A percentile compares a stretch with the other conserved stretches of the same genome.
phyloP scores from a whole-genome alignment of 2,113 vertebrate species.

The Corythornis vintsioides region DNA sequence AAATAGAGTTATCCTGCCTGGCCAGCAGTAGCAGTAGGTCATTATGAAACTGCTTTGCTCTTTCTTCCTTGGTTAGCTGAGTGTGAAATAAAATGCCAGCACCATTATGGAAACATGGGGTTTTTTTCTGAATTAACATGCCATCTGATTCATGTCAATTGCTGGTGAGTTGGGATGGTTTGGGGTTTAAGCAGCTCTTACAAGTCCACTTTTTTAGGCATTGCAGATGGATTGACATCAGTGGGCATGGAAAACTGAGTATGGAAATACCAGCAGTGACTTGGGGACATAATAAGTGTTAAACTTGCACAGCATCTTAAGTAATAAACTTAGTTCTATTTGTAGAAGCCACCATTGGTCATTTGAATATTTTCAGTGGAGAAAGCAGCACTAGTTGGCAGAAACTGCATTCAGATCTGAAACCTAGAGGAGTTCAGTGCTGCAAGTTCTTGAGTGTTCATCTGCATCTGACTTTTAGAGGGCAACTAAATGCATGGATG shows the following conservation, averaged over 20 bases:
- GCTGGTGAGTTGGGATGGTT: not conserved
- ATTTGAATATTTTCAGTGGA: conserved; percentile 2
- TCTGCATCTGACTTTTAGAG: not conserved
- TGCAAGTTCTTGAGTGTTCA: not conserved
- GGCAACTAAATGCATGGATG: not conserved
- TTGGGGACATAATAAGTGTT: not conserved
- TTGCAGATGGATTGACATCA: not conserved
- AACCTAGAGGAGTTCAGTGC: not conserved
- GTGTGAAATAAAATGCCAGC: not conserved
- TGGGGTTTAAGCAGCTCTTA: not conserved
- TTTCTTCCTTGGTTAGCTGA: conserved; percentile 31
- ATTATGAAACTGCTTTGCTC: conserved; percentile 36
- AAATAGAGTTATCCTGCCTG: conserved; percentile 40
- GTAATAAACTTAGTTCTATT: conserved; percentile 10
- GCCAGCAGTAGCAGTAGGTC: conserved; percentile 55
- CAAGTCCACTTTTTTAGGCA: not conserved
- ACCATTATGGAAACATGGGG: not conserved
- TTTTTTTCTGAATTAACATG: not conserved
- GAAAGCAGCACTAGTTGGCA: not conserved
- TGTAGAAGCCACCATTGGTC: not conserved
- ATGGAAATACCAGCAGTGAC: not conserved
- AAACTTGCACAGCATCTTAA: not conserved
- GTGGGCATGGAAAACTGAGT: not conserved
- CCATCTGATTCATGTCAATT: not conserved
- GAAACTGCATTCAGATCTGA: not conserved